Conservation (phyloP, 2,888 invertebrate species). For the Apotomis turbidana region DNA sequence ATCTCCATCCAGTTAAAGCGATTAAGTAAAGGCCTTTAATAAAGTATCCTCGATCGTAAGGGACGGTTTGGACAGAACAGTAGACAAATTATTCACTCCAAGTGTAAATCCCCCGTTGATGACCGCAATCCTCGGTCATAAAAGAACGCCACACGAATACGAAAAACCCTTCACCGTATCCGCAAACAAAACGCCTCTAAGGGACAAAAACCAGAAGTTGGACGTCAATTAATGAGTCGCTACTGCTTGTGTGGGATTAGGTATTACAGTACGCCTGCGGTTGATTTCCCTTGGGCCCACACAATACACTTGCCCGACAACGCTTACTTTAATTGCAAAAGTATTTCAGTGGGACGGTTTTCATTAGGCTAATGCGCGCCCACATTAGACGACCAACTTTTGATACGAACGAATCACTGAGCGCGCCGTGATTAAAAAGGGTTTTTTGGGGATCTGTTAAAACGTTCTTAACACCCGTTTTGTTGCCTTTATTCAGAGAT, state of each 20-base stretch:
- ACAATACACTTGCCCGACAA: conserved; percentile 54
- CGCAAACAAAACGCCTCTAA: conserved; percentile 16
- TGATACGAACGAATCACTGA: conserved; percentile 47
- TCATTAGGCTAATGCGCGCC: conserved; percentile 63
- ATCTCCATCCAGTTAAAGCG: no score
- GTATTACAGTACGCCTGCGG: conserved; percentile 52
- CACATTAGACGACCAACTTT: conserved; percentile 49
- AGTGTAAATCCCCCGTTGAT: no score
- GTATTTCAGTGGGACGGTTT: conserved; percentile 63
- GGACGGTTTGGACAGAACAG: no score
- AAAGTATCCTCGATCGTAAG: no score
- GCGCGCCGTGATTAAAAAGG: conserved; percentile 53
- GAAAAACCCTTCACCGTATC: conserved; percentile 8
- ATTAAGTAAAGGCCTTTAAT: no score
- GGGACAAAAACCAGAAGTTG: conserved; percentile 36
- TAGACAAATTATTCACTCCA: no score
- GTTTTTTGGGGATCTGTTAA: conserved; percentile 45
- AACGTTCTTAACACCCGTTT: conserved; percentile 28
- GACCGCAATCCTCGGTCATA: not conserved
- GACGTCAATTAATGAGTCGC: conserved; percentile 54
- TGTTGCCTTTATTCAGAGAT: conserved; percentile 1
- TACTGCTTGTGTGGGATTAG: conserved; percentile 53
- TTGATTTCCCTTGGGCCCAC: conserved; percentile 64
- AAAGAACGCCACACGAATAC: no score
- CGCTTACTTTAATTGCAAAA: conserved; percentile 68